These are phyloP conservation scores for Magallana ariakensis DNA, from an alignment of 1,140 invertebrate genomes.

Conservation along the genomic window DNA sequence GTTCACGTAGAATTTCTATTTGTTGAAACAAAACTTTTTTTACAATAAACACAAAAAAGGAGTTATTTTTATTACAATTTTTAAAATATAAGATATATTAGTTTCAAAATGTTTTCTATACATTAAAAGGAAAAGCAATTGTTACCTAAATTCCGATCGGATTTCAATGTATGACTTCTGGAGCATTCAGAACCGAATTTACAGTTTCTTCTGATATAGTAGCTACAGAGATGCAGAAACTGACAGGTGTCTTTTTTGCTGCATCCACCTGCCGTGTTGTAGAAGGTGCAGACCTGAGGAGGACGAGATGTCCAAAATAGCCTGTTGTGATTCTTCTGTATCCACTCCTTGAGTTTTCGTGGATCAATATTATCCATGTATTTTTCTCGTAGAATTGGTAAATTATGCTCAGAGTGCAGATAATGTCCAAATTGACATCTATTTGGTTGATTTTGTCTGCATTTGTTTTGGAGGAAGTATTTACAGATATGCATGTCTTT, in stretches of 20 bases:
- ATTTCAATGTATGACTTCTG: background rate
- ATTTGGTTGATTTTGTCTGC: background rate
- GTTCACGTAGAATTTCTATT: constrained; percentile 3
- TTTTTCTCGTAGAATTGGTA: background rate
- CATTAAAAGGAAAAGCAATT: too few relatives aligned
- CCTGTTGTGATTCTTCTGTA: background rate
- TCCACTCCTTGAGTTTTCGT: background rate
- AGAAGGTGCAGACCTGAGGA: background rate
- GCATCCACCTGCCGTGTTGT: constrained; percentile 2
- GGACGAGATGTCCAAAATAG: background rate
- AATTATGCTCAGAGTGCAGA: background rate
- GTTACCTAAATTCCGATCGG: background rate
- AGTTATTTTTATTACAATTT: background rate
- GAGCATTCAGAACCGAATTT: background rate
- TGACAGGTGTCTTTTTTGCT: background rate
- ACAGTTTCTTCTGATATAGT: background rate
- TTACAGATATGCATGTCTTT: constrained; percentile 4
- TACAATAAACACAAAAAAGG: background rate
- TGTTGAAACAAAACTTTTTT: too few relatives aligned
- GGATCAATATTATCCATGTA: background rate
- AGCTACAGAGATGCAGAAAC: background rate
- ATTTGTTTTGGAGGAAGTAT: constrained; percentile 22
- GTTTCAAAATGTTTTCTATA: too few relatives aligned
- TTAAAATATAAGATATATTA: background rate
- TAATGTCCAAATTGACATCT: background rate